Conservation (phyloP, 1,140 invertebrate genomes). For the Nebria ingens region DNA sequence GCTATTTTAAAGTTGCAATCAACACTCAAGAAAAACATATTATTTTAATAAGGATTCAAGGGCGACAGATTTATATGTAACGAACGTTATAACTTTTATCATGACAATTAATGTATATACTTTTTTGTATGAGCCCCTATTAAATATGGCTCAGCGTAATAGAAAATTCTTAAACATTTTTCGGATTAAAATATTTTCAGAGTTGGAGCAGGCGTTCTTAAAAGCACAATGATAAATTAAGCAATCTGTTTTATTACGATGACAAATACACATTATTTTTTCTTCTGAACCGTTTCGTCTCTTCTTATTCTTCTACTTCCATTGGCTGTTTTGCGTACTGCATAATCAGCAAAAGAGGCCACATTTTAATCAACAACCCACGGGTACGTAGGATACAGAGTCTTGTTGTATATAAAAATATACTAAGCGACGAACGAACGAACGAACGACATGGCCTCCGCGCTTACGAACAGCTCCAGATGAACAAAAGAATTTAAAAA, state of each 20-base stretch:
- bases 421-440: too few relatives aligned
- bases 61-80: too few relatives aligned
- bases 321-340: neutral
- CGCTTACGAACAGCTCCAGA: neutral
- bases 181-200: slow-evolving; percentile 5
- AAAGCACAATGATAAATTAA: neutral
- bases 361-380: slow-evolving; percentile 5
- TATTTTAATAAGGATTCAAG: too few relatives aligned
- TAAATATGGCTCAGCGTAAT: neutral
- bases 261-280: slow-evolving; percentile 9
- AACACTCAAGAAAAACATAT: too few relatives aligned
- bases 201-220: neutral
- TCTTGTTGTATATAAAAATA: too few relatives aligned
- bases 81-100: too few relatives aligned
- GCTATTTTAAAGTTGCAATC: too few relatives aligned
- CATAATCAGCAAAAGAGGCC: neutral
- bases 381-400: too few relatives aligned
- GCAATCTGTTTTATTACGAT: slow-evolving; percentile 3
- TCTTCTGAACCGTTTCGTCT: too few relatives aligned
- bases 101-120: too few relatives aligned
- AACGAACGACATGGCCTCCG: too few relatives aligned
- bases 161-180: slow-evolving; percentile 3
- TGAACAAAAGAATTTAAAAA: slow-evolving; percentile 1
- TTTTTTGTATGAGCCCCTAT: too few relatives aligned
- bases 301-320: neutral